Percentiles rank a stretch among this genome's conserved stretches.
phyloP scores from a whole-genome alignment of 2,888 invertebrate species.

The Drosophila anomelani region DNA sequence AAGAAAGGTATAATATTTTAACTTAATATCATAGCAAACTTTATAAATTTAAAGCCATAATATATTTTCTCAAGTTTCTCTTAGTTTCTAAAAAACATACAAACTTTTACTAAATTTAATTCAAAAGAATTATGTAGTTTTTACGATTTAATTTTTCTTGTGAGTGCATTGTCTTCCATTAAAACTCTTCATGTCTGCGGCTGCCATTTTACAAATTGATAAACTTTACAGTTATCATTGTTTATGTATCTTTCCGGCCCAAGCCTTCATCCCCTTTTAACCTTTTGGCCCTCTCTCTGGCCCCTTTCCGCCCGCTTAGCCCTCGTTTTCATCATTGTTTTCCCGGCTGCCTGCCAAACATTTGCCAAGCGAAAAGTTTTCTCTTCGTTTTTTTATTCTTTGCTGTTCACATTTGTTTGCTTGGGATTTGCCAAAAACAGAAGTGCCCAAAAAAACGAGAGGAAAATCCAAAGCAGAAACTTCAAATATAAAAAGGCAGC shows the following conservation, averaged over 20 bases:
- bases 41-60: too few species aligned
- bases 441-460: conserved; percentile 36
- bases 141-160: neutral
- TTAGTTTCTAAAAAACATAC: too few species aligned
- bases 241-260: conserved; percentile 68
- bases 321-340: conserved; percentile 47
- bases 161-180: conserved; percentile 11
- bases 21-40: too few species aligned
- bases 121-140: neutral
- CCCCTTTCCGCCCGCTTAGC: neutral
- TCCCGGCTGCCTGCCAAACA: conserved; percentile 51
- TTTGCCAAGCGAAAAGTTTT: conserved; percentile 49
- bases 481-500: conserved; percentile 60
- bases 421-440: conserved; percentile 65
- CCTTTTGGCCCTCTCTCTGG: conserved; percentile 41
- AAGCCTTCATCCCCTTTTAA: conserved; percentile 46
- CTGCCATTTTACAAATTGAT: conserved; percentile 77
- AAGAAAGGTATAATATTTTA: too few species aligned
- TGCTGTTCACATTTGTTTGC: conserved; percentile 60
- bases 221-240: conserved; percentile 78
- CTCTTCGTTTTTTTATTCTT: conserved; percentile 17
- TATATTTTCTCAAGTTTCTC: too few species aligned
- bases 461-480: conserved; percentile 44
- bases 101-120: too few species aligned
- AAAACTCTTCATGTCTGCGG: conserved; percentile 37